Conservation (phyloP, 64 coral and sea anemone species). For the Pachyseris speciosa region DNA sequence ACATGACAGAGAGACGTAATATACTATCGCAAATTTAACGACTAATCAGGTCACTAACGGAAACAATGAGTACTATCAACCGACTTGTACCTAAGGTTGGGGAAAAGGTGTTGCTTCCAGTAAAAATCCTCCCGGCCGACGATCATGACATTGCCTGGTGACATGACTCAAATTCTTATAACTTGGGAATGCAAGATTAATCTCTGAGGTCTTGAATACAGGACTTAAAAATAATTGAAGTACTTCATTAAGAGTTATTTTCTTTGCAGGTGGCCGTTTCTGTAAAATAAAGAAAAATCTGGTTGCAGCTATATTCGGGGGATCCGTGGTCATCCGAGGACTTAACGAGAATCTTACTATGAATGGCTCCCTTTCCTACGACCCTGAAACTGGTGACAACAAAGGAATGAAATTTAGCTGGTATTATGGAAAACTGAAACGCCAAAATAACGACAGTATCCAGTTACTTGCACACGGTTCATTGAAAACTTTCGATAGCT, state of each 20-base stretch:
- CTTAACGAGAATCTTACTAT: neutral
- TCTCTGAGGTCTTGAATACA: too few species aligned
- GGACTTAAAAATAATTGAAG: too few species aligned
- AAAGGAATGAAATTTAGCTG: slow-evolving; percentile 30
- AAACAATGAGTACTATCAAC: too few species aligned
- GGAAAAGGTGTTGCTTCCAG: too few species aligned
- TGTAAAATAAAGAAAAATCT: neutral
- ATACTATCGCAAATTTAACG: too few species aligned
- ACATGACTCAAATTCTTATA: too few species aligned
- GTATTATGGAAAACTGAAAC: neutral
- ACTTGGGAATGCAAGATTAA: too few species aligned
- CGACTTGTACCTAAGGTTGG: too few species aligned
- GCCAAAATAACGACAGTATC: neutral
- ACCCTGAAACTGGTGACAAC: slow-evolving; percentile 21
- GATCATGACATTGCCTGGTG: too few species aligned
- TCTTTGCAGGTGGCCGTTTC: neutral
- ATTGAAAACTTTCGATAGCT: neutral
- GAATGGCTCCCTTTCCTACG: neutral
- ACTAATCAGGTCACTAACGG: too few species aligned
- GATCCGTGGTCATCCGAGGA: neutral
- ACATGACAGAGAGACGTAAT: too few species aligned
- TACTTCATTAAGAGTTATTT: neutral
- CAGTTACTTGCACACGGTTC: neutral
- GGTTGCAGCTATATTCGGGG: slow-evolving; percentile 11
- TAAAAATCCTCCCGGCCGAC: too few species aligned